Evolutionary conservation across 2,113 vertebrate species (phyloP).

Genomic region (Accipiter virgatus): DNA sequence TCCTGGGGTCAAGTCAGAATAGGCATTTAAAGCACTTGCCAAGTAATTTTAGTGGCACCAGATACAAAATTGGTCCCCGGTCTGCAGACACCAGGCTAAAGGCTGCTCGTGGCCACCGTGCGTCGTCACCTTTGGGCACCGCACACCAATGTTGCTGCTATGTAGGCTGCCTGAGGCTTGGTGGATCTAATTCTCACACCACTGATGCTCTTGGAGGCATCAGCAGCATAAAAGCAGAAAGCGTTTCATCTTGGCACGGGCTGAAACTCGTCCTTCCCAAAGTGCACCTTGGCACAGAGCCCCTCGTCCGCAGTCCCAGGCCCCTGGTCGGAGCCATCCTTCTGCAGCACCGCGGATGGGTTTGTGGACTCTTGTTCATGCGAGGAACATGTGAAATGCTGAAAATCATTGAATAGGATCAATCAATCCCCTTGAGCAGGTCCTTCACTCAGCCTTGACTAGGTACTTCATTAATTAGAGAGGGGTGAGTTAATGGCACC

Average conservation of each 20-base stretch:
- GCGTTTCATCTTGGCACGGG: accelerated
- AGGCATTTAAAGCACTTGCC: background rate
- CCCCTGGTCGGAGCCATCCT: background rate
- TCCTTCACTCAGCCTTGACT: background rate
- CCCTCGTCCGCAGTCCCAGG: background rate
- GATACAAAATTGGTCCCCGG: background rate
- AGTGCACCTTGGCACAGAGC: background rate
- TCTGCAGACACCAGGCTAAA: background rate
- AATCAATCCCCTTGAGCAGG: background rate
- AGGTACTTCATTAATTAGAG: background rate
- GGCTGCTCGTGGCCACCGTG: background rate
- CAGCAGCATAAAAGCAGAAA: background rate
- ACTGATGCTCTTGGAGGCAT: background rate
- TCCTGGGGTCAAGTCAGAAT: background rate
- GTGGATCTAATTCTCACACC: background rate
- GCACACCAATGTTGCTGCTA: background rate
- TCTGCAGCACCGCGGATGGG: background rate
- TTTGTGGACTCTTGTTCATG: background rate
- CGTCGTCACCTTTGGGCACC: background rate
- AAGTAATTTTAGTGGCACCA: background rate
- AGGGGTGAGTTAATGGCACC: background rate
- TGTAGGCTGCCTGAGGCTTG: background rate
- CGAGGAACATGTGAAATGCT: accelerated
- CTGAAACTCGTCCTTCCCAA: accelerated
- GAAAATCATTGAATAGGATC: background rate